A percentile compares a stretch with the other conserved stretches of the same genome.
Conservation (phyloP, 2,797 vertebrate genomes). For the Sebastes itinus region DNA sequence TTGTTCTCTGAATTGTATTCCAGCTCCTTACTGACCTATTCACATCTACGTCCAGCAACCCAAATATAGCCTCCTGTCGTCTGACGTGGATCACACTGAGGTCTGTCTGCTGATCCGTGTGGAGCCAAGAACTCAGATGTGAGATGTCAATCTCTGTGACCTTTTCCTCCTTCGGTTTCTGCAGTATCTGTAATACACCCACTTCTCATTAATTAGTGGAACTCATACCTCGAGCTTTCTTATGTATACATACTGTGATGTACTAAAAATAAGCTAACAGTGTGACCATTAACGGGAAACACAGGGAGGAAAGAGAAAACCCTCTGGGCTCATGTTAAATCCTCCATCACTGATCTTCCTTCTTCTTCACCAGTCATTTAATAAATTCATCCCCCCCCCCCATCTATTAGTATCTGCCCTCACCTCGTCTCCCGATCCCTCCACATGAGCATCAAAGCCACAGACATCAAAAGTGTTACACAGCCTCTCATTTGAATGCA, state of each 20-base stretch:
- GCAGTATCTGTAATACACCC: background rate
- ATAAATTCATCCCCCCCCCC: conserved; percentile 13
- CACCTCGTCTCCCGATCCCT: conserved; percentile 22
- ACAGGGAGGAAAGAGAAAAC: background rate
- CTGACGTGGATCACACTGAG: background rate
- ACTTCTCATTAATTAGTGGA: background rate
- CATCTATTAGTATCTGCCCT: conserved; percentile 29
- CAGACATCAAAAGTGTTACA: conserved; percentile 59
- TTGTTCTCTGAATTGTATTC: background rate
- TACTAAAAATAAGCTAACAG: background rate
- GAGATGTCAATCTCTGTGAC: background rate
- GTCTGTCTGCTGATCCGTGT: conserved; percentile 12
- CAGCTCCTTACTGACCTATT: conserved; percentile 15
- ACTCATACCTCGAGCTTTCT: background rate
- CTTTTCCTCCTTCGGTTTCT: background rate
- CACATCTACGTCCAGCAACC: conserved; percentile 2
- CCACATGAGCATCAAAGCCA: conserved; percentile 68
- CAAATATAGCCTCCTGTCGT: conserved; percentile 16
- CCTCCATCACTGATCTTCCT: conserved; percentile 15
- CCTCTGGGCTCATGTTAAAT: background rate
- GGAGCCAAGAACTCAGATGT: background rate
- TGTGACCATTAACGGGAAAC: background rate
- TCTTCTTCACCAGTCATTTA: conserved; percentile 13
- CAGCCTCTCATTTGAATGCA: conserved; percentile 54
- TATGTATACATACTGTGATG: background rate